Base-by-base conservation (phyloP, 2,797 vertebrate species). In the Pseudomugil gertrudae region DNA sequence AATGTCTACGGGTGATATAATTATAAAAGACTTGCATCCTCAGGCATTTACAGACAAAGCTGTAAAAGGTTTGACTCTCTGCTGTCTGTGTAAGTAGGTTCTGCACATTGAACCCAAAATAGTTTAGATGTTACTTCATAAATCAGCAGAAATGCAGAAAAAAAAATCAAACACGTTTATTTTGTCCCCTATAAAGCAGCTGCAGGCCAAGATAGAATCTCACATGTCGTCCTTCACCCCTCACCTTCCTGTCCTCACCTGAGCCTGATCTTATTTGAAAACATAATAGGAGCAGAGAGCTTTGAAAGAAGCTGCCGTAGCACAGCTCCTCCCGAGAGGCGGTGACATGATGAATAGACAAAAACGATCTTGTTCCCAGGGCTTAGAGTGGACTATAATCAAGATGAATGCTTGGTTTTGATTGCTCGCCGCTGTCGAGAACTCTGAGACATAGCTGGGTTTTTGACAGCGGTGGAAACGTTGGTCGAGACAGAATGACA, bases 391-490 rank as follows among this genome's bases (percentile, higher is more conserved):
- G 87, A 87, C 85, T 70, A 69, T 90, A 90, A 93, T 91, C 78
- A 90, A 89, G 90, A 93, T 68, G 29, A 87, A 91, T 91, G 88
- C 78, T 83, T 77, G 79, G 59, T 85, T 87, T 78, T 86, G 89
- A 91, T 89, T 62, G 79, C 84, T 65, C 27, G 9, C 74, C 29
- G 74, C 77, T 72, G 84, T 79, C 66, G 45, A 72, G 83, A 79
- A 83, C 76, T 57, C 65, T 8, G 68, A 76, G 68, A 75, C 30
- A 63, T 55, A 48, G 79, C 66, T 4, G 66, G 53, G 59, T 62
- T 81, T 83, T 63, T 79, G 76, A 83, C 65, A 62, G 80, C 23
- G 2, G 60, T 55, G 58, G 69, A 32, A 53, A 57, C 35, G 33
- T 26, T 26, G 69, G 72, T 58, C 11, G 74, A 72, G 66, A 70